Percentiles rank a stretch among this genome's conserved stretches.
phyloP scores from a whole-genome alignment of 2,888 invertebrate genomes.

The Patella depressa region DNA sequence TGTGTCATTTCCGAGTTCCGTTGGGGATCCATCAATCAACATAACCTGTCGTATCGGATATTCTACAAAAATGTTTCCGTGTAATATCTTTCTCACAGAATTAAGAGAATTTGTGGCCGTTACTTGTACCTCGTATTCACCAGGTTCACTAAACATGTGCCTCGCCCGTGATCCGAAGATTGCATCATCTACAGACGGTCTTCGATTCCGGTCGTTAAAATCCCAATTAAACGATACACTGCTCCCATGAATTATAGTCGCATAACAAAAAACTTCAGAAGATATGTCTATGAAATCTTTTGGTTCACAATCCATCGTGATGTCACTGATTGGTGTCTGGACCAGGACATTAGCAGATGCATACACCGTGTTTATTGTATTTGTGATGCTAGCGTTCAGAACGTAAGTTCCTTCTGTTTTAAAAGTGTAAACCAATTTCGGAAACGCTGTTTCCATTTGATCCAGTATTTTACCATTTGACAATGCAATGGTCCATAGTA shows the following conservation, averaged over 20 bases:
- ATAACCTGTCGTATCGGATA: constrained; percentile 33
- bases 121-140: constrained; percentile 53
- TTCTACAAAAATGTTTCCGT: constrained; percentile 35
- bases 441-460: constrained; percentile 27
- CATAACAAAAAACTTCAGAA: constrained; percentile 43
- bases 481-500: constrained; percentile 40
- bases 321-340: constrained; percentile 43
- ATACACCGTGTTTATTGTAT: constrained; percentile 41
- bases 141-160: constrained; percentile 39
- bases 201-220: constrained; percentile 30
- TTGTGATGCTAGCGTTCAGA: constrained; percentile 39
- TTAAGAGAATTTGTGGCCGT: constrained; percentile 53
- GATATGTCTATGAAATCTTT: constrained; percentile 35
- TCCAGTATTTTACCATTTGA: constrained; percentile 22
- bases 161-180: constrained; percentile 29
- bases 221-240: constrained; percentile 55
- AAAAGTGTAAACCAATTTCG: constrained; percentile 41
- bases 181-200: constrained; percentile 17
- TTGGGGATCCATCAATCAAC: constrained; percentile 25
- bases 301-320: constrained; percentile 38
- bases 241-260: constrained; percentile 49
- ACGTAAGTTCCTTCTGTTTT: constrained; percentile 41
- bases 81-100: constrained; percentile 15
- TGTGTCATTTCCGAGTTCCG: constrained; percentile 22
- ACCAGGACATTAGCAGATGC: constrained; percentile 37